Conservation (phyloP, 1,140 invertebrate genomes). For the Phortica variegata region DNA sequence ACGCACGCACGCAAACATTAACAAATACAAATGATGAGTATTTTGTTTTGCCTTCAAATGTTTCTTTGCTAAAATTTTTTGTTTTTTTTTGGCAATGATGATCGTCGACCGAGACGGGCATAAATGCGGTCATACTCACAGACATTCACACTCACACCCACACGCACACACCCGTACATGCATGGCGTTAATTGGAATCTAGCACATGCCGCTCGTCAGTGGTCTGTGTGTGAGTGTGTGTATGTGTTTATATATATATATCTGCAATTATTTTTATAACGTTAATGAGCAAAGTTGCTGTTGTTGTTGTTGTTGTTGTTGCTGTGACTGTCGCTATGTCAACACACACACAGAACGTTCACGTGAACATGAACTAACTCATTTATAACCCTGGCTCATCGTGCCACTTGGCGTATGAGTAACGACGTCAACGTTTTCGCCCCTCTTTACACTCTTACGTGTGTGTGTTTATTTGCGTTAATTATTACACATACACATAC, state of each 20-base stretch:
- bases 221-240: not conserved
- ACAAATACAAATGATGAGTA: slow-evolving; percentile 43
- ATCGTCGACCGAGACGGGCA: slow-evolving; percentile 31
- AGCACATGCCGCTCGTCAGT: slow-evolving; percentile 31
- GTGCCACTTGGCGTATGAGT: no score
- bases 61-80: not conserved
- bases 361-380: slow-evolving; percentile 13
- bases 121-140: slow-evolving; percentile 1
- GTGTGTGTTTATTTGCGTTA: slow-evolving; percentile 27
- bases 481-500: slow-evolving; percentile 23
- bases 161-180: slow-evolving; percentile 2
- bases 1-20: slow-evolving; percentile 17
- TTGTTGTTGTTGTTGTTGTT: slow-evolving; percentile 45
- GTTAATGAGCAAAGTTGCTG: slow-evolving; percentile 46
- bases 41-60: not conserved
- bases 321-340: slow-evolving; percentile 11
- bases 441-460: no score
- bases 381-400: no score
- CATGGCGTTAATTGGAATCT: slow-evolving; percentile 45
- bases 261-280: slow-evolving; percentile 52
- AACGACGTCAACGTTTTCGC: no score
- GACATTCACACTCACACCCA: slow-evolving; percentile 5
- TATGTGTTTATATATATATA: slow-evolving; percentile 19
- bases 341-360: not conserved
- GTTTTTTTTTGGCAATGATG: slow-evolving; percentile 30